Evolutionary conservation across 2,888 invertebrate species (phyloP), one percentile per base, ranked within the genome.

Genomic region (Pollenia labialis): DNA sequence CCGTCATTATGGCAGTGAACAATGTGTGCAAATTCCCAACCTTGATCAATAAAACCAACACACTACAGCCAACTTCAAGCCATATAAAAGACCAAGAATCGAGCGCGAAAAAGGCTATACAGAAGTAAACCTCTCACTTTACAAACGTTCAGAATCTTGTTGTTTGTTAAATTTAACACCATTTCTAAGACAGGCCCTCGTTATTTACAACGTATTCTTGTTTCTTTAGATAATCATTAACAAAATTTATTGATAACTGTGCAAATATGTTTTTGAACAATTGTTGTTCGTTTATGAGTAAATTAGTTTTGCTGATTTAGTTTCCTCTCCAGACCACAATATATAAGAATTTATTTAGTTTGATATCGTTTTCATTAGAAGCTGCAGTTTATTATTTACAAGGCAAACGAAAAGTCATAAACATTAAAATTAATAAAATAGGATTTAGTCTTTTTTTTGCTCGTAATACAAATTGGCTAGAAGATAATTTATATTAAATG

Each of bases 161-260:
- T 32, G 32, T 32, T 6, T 32, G 32, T 32, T 1, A 32, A 32
- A 32, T 32, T 3, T n/a, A 32, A 4, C 32, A 11, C 0, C 0
- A 9, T 32, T 32, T 23, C 3, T 23, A 2, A 3, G 32, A 11
- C 7, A 11, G 16, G 1, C 1, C 68, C 68, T 69, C 77, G 77
- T 58, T 58, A 14, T 14, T 42, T 8, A 32, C 42, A 81, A 23
- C 32, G 11, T 48, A 68, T 75, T 68, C 68, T 18, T 18, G 44
- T 62, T 82, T 76, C 69, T 75, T 81, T 81, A 75, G 75, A 81
- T 68, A 76, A 68, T 76, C 60, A 75, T 75, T 58, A 69, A 69
- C 81, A 75, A 62, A 52, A 52, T 56, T 72, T 56, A 72, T 56
- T 46, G 72, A 40, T 64, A 62, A 81, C 46, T 81, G 18, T 81